These are phyloP conservation scores for Melieria crassipennis DNA, from an alignment of 2,888 invertebrate species.

Conservation along the genomic window DNA sequence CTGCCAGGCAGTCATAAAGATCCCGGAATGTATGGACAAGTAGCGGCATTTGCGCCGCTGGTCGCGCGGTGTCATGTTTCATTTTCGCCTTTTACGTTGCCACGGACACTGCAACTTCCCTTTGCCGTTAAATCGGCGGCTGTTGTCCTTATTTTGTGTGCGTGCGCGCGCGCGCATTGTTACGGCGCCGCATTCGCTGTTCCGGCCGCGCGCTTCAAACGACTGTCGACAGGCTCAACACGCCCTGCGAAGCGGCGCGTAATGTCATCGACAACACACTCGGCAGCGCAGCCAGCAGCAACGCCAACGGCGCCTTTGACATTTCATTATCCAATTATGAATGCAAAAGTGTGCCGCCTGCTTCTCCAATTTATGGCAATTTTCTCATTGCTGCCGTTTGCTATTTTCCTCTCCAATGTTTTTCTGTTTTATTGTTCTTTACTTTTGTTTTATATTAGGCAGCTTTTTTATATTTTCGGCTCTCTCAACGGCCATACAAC, in stretches of 20 bases:
- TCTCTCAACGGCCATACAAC: no score
- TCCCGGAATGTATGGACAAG: no score
- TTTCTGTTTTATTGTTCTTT: not conserved
- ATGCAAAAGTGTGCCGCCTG: slow-evolving; percentile 51
- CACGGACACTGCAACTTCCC: no score
- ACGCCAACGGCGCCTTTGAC: slow-evolving; percentile 51
- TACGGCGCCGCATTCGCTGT: no score
- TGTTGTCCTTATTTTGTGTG: no score
- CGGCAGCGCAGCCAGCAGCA: not conserved
- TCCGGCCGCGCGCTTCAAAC: no score
- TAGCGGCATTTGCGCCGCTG: not conserved
- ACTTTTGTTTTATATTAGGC: not conserved
- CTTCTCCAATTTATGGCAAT: not conserved
- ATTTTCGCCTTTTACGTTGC: not conserved
- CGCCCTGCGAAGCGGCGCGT: no score
- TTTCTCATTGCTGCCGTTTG: not conserved
- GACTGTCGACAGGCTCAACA: no score
- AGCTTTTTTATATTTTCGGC: not conserved
- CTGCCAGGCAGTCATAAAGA: not conserved
- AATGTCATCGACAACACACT: no score
- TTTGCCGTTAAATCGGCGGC: no score
- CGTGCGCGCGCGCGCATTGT: no score
- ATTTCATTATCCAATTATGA: slow-evolving; percentile 61
- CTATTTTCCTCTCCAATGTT: not conserved
- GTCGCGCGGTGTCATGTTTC: not conserved